A percentile compares a stretch with the other conserved stretches of the same genome.
phyloP scores from a whole-genome alignment of 2,888 invertebrate species.

The Macrophya annulata region DNA sequence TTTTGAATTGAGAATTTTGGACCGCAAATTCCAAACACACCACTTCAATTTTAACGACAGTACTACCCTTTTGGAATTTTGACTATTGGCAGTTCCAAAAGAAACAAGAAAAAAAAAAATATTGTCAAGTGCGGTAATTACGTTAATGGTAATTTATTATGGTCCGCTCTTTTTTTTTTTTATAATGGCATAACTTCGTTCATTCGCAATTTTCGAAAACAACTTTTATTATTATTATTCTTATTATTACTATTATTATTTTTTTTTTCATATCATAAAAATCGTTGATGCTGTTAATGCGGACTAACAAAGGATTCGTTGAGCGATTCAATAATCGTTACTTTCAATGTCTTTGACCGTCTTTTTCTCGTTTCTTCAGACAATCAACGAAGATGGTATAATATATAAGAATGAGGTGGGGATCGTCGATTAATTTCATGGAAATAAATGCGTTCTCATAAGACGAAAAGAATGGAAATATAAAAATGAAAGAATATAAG shows the following conservation, averaged over 20 bases:
- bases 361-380: not conserved
- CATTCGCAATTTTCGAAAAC: not conserved
- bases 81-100: no score
- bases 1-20: no score
- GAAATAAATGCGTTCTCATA: conserved; percentile 6
- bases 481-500: not conserved
- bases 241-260: no score
- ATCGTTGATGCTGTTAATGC: not conserved
- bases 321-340: conserved; percentile 26
- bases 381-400: conserved; percentile 11
- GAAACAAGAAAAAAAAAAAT: no score
- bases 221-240: conserved; percentile 14
- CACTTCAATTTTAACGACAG: no score
- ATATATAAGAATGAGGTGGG: not conserved
- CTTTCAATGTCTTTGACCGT: conserved; percentile 9
- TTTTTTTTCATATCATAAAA: not conserved
- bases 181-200: not conserved
- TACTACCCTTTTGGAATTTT: no score
- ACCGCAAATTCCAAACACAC: no score
- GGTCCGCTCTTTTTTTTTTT: not conserved
- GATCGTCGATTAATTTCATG: conserved; percentile 31
- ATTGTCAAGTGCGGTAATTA: no score
- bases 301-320: conserved; percentile 1
- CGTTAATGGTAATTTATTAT: not conserved
- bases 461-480: not conserved